phyloP scores from a whole-genome alignment of 1,140 invertebrate genomes.

The Tetramorium parvispinum region DNA sequence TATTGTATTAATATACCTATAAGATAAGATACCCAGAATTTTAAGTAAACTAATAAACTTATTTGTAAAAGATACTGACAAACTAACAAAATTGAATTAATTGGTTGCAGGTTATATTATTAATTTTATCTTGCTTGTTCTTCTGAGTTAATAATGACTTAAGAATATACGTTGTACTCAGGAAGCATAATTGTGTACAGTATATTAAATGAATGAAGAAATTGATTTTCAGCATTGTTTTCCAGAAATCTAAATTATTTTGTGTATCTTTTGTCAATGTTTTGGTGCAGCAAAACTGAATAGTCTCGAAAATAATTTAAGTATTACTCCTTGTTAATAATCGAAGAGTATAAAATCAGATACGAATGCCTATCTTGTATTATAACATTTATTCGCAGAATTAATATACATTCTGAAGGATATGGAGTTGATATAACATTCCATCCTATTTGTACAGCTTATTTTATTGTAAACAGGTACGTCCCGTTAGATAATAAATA shows the following conservation, averaged over 20 bases:
- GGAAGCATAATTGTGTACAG: slow-evolving; percentile 51
- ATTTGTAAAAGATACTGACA: slow-evolving; percentile 44
- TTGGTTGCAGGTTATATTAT: slow-evolving; percentile 23
- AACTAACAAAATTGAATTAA: slow-evolving; percentile 46
- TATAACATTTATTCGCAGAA: slow-evolving; percentile 67
- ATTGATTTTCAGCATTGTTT: slow-evolving; percentile 42
- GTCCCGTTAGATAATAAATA: slow-evolving; percentile 76
- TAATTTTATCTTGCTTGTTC: slow-evolving; percentile 61
- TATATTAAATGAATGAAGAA: slow-evolving; percentile 52
- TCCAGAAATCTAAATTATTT: slow-evolving; percentile 36
- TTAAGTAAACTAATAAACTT: slow-evolving; percentile 43
- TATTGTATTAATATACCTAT: slow-evolving; percentile 22
- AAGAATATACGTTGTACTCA: slow-evolving; percentile 43
- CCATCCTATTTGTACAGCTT: slow-evolving; percentile 77
- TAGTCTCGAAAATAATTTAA: slow-evolving; percentile 60
- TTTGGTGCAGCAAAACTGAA: slow-evolving; percentile 17
- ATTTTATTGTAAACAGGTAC: slow-evolving; percentile 75
- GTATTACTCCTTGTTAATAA: slow-evolving; percentile 54
- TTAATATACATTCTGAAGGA: slow-evolving; percentile 66
- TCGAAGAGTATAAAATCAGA: slow-evolving; percentile 35
- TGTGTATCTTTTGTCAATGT: slow-evolving; percentile 66
- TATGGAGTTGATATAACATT: slow-evolving; percentile 71
- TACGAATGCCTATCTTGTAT: slow-evolving; percentile 70
- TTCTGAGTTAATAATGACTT: slow-evolving; percentile 53
- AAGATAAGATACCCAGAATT: neutral